These are phyloP conservation scores for Bubo blakistoni DNA, from an alignment of 2,113 vertebrate genomes.

Conservation along the genomic window DNA sequence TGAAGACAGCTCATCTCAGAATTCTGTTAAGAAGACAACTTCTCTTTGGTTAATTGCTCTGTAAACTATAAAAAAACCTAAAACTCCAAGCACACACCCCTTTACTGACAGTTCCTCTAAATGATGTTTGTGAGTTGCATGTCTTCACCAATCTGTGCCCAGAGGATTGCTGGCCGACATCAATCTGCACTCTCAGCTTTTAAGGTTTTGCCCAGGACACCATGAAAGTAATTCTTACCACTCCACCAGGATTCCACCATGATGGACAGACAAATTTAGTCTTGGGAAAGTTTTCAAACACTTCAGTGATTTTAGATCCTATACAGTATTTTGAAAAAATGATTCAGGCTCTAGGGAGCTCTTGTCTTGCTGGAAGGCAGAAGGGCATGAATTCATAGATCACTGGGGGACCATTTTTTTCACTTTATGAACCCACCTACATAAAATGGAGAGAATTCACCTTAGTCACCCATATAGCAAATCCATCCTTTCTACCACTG, in stretches of 20 bases:
- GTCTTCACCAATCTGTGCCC: not conserved
- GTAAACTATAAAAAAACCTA: not conserved
- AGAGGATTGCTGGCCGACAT: not conserved
- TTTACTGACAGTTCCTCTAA: not conserved
- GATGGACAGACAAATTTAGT: not conserved
- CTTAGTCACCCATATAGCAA: accelerated
- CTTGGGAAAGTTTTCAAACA: not conserved
- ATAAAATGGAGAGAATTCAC: not conserved
- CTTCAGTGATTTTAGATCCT: not conserved
- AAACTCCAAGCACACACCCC: not conserved
- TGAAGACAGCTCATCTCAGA: not conserved
- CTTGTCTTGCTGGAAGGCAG: not conserved
- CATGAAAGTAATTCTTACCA: not conserved
- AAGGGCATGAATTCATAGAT: not conserved
- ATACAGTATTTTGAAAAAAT: not conserved
- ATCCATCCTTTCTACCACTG: not conserved
- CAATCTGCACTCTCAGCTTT: not conserved
- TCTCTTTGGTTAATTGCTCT: not conserved
- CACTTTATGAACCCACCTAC: not conserved
- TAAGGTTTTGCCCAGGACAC: not conserved
- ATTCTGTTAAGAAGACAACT: not conserved
- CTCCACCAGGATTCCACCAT: not conserved
- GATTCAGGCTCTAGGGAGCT: not conserved
- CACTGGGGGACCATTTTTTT: not conserved
- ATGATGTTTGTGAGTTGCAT: not conserved